Percentiles rank a stretch among this genome's conserved stretches.
These are phyloP conservation scores for rat (Rattus norvegicus) DNA, from an alignment of 2,113 vertebrate species.

Conservation along the genomic window GRCr8 NC_086039.1:156467501-156468000, in stretches of 20 bases:
- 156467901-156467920: neutral
- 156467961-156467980: neutral
- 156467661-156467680: neutral
- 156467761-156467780: neutral
- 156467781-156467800: neutral
- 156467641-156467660: too few relatives aligned
- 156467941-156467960: neutral
- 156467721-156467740: neutral
- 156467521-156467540: neutral
- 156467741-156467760: neutral
- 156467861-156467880: conserved; percentile 12
- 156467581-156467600: too few relatives aligned
- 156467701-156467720: neutral
- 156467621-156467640: too few relatives aligned
- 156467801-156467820: neutral
- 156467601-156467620: too few relatives aligned
- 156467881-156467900: conserved; percentile 4
- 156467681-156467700: neutral
- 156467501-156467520: neutral
- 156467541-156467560: neutral
- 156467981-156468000: neutral
- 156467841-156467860: conserved; percentile 11
- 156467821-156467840: neutral
- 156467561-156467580: too few relatives aligned
- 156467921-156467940: neutral